Percentiles rank a stretch among this genome's conserved stretches.
phyloP scores from a whole-genome alignment of 2,888 invertebrate species.

The Melinopterus prodromus region DNA sequence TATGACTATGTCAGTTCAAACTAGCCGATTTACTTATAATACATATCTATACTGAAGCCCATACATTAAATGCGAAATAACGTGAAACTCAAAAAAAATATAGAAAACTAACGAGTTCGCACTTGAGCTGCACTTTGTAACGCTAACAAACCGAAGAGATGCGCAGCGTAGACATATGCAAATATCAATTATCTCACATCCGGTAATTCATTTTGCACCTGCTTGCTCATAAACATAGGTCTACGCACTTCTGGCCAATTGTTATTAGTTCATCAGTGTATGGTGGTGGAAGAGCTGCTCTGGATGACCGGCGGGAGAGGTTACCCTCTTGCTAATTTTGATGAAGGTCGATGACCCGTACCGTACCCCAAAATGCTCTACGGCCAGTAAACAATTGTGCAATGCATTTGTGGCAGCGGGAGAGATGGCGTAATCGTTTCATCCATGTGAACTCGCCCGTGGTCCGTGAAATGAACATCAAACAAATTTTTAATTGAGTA shows the following conservation, averaged over 20 bases:
- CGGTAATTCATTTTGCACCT: neutral
- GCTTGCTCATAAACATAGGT: neutral
- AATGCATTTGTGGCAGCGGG: neutral
- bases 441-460: neutral
- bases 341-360: neutral
- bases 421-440: no score
- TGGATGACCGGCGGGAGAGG: neutral
- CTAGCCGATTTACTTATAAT: no score
- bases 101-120: neutral
- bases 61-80: no score
- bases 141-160: neutral
- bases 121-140: neutral
- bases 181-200: constrained; percentile 4
- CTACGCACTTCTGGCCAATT: neutral
- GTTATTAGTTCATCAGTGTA: neutral
- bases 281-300: neutral
- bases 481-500: neutral
- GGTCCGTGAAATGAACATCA: neutral
- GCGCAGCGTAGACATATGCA: neutral
- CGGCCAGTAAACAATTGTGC: neutral
- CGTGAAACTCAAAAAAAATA: neutral
- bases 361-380: neutral
- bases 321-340: neutral
- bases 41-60: no score
- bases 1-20: no score